Base-by-base conservation (phyloP, 2,113 vertebrate species). In the Ariopsis seemanni region DNA sequence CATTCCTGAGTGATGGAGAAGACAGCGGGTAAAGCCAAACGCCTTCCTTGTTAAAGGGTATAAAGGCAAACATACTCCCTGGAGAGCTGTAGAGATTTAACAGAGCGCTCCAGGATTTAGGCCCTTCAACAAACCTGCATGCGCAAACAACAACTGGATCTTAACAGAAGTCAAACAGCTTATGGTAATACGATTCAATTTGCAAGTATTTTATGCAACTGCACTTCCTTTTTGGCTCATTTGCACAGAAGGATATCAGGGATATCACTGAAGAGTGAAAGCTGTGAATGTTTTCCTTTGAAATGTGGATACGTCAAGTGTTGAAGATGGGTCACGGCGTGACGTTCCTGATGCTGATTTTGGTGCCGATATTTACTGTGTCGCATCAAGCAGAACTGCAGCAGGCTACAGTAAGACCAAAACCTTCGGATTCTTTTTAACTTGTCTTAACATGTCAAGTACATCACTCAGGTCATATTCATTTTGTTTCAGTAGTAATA, bases 321-420 rank as follows among this genome's bases (percentile, higher is more conserved):
- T 65, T 71, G 78, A 82, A 81, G 63, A 86, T 53, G 77, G 63
- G 30, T 55, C 18, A 15, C 7, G 50, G 57, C 8, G 53, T 79
- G 8, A 55, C 22, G 14, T 71, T 86, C 25, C 85, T 80, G 63
- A 25, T 90, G 90, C 86, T 74, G 78, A 88, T 52, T 77, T 50
- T 30, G 65, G 77, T 60, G 22, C 77, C 30, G 57, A 8, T 81
- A 2, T 12, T 58, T 82, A 79, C 78, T 11, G 30, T n/a, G 78
- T 62, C 30, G 0, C 78, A 42, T 55, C 12, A 82, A 71, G 53
- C 10, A 7, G 53, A 86, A 0, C 85, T 65, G 20, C 67, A 67
- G n/a, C 88, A 92, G 83, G 95, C 94, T 0, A 79, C 90, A 92
- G 95, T 95, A 91, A 95, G 93, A 85, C 7, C 58, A 42, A 25